A percentile compares a stretch with the other conserved stretches of the same genome.
Evolutionary conservation across 2,888 invertebrate genomes (phyloP).

Genomic region (Torymus aiolomorphi): DNA sequence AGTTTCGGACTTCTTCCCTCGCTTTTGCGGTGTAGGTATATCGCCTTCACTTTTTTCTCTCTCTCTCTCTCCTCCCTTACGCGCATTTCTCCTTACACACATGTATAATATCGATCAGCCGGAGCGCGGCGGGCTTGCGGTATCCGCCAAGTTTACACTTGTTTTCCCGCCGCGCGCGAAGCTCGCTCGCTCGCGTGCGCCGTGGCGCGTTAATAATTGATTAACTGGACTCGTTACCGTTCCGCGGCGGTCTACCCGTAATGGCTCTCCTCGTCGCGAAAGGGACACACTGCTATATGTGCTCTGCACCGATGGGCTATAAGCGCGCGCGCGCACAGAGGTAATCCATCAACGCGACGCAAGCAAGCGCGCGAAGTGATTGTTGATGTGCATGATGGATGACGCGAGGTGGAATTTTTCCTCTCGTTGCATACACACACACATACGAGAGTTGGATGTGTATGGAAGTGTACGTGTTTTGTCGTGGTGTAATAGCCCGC

Average conservation of each 20-base stretch:
- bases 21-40: background rate
- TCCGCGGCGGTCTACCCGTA: background rate
- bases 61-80: background rate
- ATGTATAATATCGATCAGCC: slow-evolving; percentile 45
- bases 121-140: slow-evolving; percentile 41
- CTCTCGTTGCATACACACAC: background rate
- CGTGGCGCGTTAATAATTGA: slow-evolving; percentile 43
- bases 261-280: no score
- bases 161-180: background rate
- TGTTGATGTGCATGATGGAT: slow-evolving; percentile 40
- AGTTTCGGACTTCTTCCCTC: slow-evolving; percentile 7
- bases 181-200: no score
- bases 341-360: no score
- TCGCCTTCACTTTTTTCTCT: background rate
- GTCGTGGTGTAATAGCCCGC: no score
- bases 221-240: slow-evolving; percentile 48
- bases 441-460: background rate
- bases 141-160: slow-evolving; percentile 45
- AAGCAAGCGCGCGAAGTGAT: slow-evolving; percentile 36
- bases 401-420: slow-evolving; percentile 44
- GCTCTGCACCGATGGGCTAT: background rate
- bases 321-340: background rate
- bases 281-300: background rate
- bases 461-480: background rate
- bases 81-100: background rate